Evolutionary conservation across 2,113 vertebrate species (phyloP), one percentile per base, ranked within the genome.

Genomic region (Pollimyrus isidori): DNA sequence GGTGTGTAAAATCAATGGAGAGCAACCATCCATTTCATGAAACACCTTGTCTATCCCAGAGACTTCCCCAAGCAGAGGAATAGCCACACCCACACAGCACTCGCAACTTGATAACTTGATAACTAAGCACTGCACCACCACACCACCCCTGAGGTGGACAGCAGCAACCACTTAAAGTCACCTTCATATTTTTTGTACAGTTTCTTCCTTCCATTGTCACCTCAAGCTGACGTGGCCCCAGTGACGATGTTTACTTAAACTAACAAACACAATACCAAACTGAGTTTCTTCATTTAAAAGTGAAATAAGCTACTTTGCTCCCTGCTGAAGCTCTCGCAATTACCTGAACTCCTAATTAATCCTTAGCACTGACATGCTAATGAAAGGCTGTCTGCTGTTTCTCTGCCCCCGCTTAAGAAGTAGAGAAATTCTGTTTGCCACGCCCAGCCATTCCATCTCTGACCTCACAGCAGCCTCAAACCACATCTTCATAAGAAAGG

Each of bases 301-400:
- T 49, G 69, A 76, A 49, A 35, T 83, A 35, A 45, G 76, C 17
- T 23, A 52, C 30, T 39, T 13, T 86, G 49, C 80, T 62, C 80
- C 76, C 88, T 62, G 50, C 76, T 53, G 39, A 19, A 39, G 35
- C 88, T 84, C 80, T 30, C 53, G 52, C 76, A 80, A 89, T 85
- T 89, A 89, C 53, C 88, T 84, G 52, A 9, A 23, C 88, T 89
- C 30, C 80, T 85, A 89, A 89, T 89, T 84, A 89, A 85, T 89
- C 50, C 88, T 21, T 65, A 80, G 80, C 80, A 48, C 50, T 84
- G 80, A 62, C 80, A 84, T 13, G 50, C 53, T 53, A 83, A 62
- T 84, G 88, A 89, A 83, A 85, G 88, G 80, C 80, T 89, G 88
- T 76, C 52, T 84, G 88, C 39, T 85, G 35, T 62, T 30, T 84